phyloP scores from a whole-genome alignment of 2,888 invertebrate genomes.

The Tiliacea aurago region DNA sequence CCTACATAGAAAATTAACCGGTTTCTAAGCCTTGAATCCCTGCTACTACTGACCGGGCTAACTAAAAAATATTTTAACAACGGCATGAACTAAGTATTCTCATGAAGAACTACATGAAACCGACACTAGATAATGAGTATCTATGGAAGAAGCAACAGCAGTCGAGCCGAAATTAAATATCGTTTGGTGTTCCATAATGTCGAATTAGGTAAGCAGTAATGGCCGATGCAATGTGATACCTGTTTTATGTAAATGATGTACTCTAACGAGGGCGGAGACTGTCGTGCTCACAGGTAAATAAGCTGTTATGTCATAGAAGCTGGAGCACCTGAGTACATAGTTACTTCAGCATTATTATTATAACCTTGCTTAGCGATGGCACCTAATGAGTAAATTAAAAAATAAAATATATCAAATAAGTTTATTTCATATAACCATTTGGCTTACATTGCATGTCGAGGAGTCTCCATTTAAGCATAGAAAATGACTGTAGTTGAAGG shows the following conservation, averaged over 20 bases:
- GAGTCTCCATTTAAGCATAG: too few relatives aligned
- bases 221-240: conserved; percentile 51
- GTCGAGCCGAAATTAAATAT: conserved; percentile 37
- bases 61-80: background rate
- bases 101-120: background rate
- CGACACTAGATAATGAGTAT: background rate
- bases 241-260: conserved; percentile 51
- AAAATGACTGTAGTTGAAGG: too few relatives aligned
- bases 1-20: too few relatives aligned
- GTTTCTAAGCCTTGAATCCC: too few relatives aligned
- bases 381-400: conserved; percentile 7
- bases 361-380: conserved; percentile 16
- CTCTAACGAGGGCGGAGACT: conserved; percentile 40
- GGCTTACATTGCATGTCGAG: too few relatives aligned
- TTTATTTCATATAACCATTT: too few relatives aligned
- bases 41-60: too few relatives aligned
- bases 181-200: conserved; percentile 16
- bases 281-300: conserved; percentile 37
- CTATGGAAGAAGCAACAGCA: background rate
- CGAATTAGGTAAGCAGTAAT: conserved; percentile 42
- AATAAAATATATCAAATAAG: too few relatives aligned
- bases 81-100: background rate
- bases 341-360: conserved; percentile 32
- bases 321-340: conserved; percentile 27
- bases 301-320: conserved; percentile 44